Evolutionary conservation across 2,888 invertebrate species (phyloP).

Genomic region (Arge pagana): DNA sequence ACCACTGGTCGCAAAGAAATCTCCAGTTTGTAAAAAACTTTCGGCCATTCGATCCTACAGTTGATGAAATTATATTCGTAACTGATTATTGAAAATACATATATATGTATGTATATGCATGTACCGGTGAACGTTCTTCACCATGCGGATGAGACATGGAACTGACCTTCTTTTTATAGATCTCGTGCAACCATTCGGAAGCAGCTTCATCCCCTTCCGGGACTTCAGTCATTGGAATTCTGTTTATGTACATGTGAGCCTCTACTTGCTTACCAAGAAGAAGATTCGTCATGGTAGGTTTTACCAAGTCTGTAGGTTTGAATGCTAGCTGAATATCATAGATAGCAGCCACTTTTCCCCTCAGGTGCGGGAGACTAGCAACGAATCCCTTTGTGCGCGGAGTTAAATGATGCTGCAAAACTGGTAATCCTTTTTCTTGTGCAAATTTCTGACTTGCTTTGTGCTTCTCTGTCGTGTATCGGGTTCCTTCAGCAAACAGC

Average conservation of each 20-base stretch:
- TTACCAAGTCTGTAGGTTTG: constrained; percentile 66
- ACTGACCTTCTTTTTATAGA: constrained; percentile 80
- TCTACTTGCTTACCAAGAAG: constrained; percentile 73
- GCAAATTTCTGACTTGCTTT: constrained; percentile 88
- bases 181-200: constrained; percentile 79
- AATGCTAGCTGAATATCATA: constrained; percentile 83
- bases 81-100: no score
- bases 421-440: constrained; percentile 79
- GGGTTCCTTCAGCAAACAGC: constrained; percentile 91
- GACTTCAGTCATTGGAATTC: constrained; percentile 80
- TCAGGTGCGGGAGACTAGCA: constrained; percentile 80
- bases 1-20: constrained; percentile 79
- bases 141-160: constrained; percentile 24
- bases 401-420: constrained; percentile 85
- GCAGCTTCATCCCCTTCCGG: constrained; percentile 78
- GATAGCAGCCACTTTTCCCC: constrained; percentile 79
- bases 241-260: constrained; percentile 77
- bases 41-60: constrained; percentile 73
- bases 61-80: constrained; percentile 22
- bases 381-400: constrained; percentile 96
- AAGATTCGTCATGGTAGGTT: constrained; percentile 80
- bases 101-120: no score
- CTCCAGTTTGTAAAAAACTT: constrained; percentile 75
- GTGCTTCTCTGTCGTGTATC: constrained; percentile 87
- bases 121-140: no score